Base-by-base conservation (phyloP, 37 sponge, comb jelly and placozoan genomes). In the Halisarca cf. caerulea region DNA sequence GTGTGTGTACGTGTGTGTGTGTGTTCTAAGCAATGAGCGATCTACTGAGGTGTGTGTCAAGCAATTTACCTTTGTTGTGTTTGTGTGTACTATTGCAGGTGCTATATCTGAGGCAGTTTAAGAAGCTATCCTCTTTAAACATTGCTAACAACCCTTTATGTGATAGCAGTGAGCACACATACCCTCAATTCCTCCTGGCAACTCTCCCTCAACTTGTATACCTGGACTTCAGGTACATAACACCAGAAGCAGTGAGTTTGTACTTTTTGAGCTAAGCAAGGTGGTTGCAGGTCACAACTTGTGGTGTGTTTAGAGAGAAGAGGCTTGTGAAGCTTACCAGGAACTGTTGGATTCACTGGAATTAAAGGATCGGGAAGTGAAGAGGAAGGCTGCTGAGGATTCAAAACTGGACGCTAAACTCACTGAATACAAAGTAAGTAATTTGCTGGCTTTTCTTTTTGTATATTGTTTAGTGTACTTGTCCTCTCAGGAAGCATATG, bases 171-270 rank as follows among this genome's bases (percentile, higher is more conserved):
- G 83, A 89, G 37, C 55, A 66, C 40, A 39, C 53, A 55, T 97
- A 91, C 66, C 78, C 62, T 0, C 57, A 38, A 0, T 91, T 84
- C 51, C 66, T 82, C 36, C 43, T 88, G 72, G 96, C 94, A 3
- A 84, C 80, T 37, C 54, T 97, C 2, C 98, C 98, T 23, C 75
- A 89, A 9, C 73, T 95, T 21, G 61, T 91, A 11, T 97, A 97
- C 51, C 79, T 97, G 37, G 98, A 97, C 83, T 97, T 86, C 77
- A 55, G 69, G 38, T 69, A 93, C 69, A 79, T 97, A 32, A 33
- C 80, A 32, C 81, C 81, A 33, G 88, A 95, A 45, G 86, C 82
- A 59, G 98, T 95, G 70, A 59, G 85, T 83, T 0, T 24, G 28
- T 20, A 47, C 51, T 47, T 47, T 47, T 47, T 47, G 51, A 47